Percentiles rank a stretch among this genome's conserved stretches.
Conservation (phyloP, 2,888 invertebrate species). For the Anaspis maculata region DNA sequence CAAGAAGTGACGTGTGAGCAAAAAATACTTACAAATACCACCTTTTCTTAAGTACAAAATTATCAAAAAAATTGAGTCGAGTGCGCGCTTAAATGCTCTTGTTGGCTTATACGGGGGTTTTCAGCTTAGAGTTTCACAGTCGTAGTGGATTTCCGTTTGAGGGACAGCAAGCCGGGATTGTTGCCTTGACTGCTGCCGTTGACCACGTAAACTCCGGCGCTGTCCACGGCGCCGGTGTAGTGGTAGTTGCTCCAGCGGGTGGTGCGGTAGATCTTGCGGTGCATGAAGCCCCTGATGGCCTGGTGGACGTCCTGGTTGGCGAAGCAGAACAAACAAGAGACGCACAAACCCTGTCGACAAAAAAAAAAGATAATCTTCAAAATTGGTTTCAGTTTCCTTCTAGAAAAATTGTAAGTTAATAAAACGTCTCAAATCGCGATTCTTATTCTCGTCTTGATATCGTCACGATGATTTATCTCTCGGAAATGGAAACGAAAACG, state of each 20-base stretch:
- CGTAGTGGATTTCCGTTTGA: conserved; percentile 26
- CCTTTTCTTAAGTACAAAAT: no score
- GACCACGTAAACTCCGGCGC: conserved; percentile 33
- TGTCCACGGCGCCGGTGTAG: conserved; percentile 32
- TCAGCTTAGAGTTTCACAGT: conserved; percentile 10
- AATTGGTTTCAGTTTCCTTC: no score
- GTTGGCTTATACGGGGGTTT: not conserved
- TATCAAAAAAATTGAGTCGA: no score
- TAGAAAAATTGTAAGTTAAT: no score
- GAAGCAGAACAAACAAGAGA: conserved; percentile 65
- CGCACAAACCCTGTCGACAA: conserved; percentile 56
- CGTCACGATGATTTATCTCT: no score
- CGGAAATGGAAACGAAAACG: no score
- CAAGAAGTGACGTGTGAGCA: no score
- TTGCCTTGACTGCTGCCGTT: conserved; percentile 33
- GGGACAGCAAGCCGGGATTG: conserved; percentile 27
- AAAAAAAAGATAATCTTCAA: not conserved
- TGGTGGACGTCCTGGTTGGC: conserved; percentile 65
- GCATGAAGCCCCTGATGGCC: conserved; percentile 43
- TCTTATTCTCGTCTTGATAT: no score
- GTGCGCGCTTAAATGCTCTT: no score
- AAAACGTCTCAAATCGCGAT: no score
- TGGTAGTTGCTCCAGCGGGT: conserved; percentile 32
- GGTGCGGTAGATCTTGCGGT: conserved; percentile 33
- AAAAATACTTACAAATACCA: no score